Percentiles rank a stretch among this genome's conserved stretches.
Evolutionary conservation across 92 coral and sea anemone species (phyloP).

Genomic region (Palythoa caribaeorum): DNA sequence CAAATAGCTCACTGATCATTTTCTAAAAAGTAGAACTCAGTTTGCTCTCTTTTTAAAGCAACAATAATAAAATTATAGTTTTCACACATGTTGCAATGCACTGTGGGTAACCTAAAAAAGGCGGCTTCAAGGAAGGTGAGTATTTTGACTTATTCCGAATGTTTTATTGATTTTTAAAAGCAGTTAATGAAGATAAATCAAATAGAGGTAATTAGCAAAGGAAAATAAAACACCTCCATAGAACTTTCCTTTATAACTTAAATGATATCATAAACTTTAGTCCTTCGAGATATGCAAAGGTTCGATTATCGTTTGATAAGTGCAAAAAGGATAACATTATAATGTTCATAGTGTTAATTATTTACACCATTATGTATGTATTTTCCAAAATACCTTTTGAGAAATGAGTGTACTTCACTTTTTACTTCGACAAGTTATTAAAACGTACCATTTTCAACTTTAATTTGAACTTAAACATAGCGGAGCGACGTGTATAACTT

Average conservation of each 20-base stretch:
- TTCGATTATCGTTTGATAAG: too few relatives aligned
- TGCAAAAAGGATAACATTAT: too few relatives aligned
- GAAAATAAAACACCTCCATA: too few relatives aligned
- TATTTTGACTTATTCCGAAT: neutral
- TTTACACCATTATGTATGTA: neutral
- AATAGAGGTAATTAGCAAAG: too few relatives aligned
- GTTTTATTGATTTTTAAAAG: too few relatives aligned
- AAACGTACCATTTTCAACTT: neutral
- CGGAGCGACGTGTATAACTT: too few relatives aligned
- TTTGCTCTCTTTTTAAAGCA: neutral
- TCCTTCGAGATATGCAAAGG: too few relatives aligned
- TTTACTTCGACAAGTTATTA: neutral
- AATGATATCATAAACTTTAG: too few relatives aligned
- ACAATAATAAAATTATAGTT: neutral
- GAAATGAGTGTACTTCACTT: neutral
- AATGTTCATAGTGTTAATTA: too few relatives aligned
- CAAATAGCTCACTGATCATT: neutral
- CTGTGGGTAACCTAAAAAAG: neutral
- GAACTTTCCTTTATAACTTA: too few relatives aligned
- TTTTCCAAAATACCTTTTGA: neutral
- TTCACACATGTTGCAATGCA: neutral
- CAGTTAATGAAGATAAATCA: too few relatives aligned
- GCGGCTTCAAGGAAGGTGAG: neutral
- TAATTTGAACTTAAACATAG: neutral
- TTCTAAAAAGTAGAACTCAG: neutral